Conservation (phyloP, 2,888 invertebrate species). For the Ennomos quercinarius region DNA sequence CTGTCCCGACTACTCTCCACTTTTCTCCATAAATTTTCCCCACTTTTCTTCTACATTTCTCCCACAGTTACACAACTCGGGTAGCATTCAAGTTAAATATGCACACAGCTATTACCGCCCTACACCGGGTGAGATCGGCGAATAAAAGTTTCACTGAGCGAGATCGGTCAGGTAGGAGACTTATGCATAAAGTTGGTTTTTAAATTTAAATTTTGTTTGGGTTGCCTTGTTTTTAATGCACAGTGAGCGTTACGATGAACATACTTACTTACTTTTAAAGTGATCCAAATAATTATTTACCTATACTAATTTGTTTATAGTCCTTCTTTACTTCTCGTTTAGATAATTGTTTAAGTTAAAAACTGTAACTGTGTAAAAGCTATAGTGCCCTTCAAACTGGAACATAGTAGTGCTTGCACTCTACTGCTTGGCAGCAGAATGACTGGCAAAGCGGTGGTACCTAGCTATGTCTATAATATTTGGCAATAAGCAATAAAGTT, state of each 20-base stretch:
- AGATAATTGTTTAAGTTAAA: no score
- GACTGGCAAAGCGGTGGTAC: no score
- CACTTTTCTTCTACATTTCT: slow-evolving; percentile 2
- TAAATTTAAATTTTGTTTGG: neutral
- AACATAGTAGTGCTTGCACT: no score
- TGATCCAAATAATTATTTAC: no score
- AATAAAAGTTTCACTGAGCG: slow-evolving; percentile 3
- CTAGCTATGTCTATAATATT: no score
- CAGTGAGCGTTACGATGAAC: no score
- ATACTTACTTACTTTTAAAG: no score
- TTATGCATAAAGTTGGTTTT: neutral
- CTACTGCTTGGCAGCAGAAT: no score
- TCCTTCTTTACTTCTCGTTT: neutral
- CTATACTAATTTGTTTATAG: neutral
- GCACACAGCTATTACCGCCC: slow-evolving; percentile 15
- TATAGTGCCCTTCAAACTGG: no score
- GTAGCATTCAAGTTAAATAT: slow-evolving; percentile 14
- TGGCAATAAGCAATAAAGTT: no score
- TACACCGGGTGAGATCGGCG: slow-evolving; percentile 6
- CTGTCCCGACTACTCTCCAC: neutral
- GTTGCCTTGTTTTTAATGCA: no score
- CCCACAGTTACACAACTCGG: neutral
- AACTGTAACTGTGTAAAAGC: no score
- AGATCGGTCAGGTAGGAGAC: slow-evolving; percentile 2
- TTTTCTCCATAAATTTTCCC: slow-evolving; percentile 2